Evolutionary conservation across 2,113 vertebrate species (phyloP), one percentile per base, ranked within the genome.

Genomic region (Potamarius usumacintae): DNA sequence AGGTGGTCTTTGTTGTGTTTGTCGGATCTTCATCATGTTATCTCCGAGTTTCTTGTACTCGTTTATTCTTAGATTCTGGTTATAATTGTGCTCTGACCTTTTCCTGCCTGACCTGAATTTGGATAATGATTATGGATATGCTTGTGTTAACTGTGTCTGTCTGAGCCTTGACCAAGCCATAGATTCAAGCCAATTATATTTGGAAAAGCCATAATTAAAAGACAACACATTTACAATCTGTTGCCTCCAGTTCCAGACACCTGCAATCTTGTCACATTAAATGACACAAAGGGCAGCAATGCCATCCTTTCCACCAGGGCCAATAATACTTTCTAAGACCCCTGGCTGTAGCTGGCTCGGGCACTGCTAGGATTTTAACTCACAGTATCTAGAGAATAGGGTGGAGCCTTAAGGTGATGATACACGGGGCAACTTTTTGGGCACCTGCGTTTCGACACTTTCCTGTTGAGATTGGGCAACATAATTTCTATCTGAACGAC

Each of bases 21-120:
- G 8, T 60, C 34, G 30, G 18, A 20, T 62, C 18, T 60, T 82
- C 30, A 62, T 82, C 22, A 42, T 42, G 17, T 62, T 82, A 10
- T 62, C 62, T 82, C 34, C 57, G 22, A 82, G 57, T 62, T 82
- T 48, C 9, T 42, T 55, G n/a, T 11, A 62, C 79, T 20, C 2
- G 9, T 62, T 82, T 82, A 82, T 82, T 82, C 57, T 82, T 82
- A 62, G 79, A 82, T 82, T 10, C 79, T 62, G 79, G 27, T 82
- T 82, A 60, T 60, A 82, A 82, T 82, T 0, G 18, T 62, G 57
- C 79, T 82, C 30, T 62, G 30, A 60, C 30, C 79, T 62, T 82
- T 82, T 82, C 57, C 30, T 82, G 58, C 57, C 55, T 82, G 53
- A 82, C 79, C 57, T 82, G 57, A 82, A 82, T 82, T 62, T 42